These are phyloP conservation scores for Spatula clypeata DNA, from an alignment of 2,797 vertebrate genomes.

Conservation along the genomic window DNA sequence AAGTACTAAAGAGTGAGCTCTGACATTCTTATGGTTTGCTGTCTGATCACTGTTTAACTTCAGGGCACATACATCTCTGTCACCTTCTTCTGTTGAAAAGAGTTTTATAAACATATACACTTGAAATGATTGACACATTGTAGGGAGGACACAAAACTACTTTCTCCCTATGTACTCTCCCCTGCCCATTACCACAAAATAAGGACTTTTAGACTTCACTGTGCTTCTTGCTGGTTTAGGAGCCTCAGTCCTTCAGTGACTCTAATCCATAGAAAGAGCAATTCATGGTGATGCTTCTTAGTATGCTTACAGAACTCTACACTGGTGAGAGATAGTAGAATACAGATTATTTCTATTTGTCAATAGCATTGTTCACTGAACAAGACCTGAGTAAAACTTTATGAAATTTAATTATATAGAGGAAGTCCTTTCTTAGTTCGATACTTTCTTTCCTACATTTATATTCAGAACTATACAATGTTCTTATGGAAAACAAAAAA, in stretches of 20 bases:
- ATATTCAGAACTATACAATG: background rate
- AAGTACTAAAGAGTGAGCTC: background rate
- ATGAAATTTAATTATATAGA: background rate
- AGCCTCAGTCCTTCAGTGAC: background rate
- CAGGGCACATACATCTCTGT: background rate
- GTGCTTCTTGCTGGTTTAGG: background rate
- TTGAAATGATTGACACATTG: background rate
- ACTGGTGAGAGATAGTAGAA: background rate
- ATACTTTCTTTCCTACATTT: background rate
- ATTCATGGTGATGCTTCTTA: rapidly evolving
- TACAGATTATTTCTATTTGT: background rate
- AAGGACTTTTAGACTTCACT: background rate
- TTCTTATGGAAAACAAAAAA: background rate
- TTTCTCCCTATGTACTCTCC: rapidly evolving
- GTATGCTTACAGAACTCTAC: background rate
- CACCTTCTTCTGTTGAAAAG: background rate
- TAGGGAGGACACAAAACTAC: background rate
- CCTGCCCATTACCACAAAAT: background rate
- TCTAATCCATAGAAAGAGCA: background rate
- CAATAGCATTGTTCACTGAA: background rate
- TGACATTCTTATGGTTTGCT: background rate
- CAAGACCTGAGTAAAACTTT: background rate
- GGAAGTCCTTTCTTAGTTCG: background rate
- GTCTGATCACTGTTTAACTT: background rate
- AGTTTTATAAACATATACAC: background rate